Percentiles rank a stretch among this genome's conserved stretches.
These are phyloP conservation scores for Syrista parreyssii DNA, from an alignment of 2,888 invertebrate genomes.

Conservation along the genomic window DNA sequence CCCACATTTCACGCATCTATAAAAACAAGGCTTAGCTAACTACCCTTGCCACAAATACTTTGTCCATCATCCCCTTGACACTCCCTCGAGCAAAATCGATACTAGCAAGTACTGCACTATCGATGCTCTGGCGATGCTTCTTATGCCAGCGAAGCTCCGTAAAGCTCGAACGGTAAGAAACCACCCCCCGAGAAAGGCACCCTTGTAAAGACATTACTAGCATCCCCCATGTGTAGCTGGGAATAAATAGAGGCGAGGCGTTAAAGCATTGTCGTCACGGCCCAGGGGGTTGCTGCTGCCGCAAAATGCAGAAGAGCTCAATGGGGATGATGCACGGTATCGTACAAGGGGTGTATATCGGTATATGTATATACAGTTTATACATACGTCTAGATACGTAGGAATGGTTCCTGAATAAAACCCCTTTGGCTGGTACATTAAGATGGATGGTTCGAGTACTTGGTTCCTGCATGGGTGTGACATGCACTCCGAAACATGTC, in stretches of 20 bases:
- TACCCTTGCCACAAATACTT: not conserved
- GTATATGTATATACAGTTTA: not conserved
- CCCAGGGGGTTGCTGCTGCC: not conserved
- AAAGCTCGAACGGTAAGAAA: not conserved
- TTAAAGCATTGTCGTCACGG: not conserved
- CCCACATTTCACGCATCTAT: not conserved
- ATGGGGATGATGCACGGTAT: constrained; percentile 1
- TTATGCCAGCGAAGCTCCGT: not conserved
- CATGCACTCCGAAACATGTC: constrained; percentile 21
- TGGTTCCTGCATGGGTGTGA: constrained; percentile 13
- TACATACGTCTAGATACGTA: constrained; percentile 6
- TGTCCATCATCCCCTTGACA: not conserved
- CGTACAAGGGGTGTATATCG: not conserved
- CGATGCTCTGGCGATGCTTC: not conserved
- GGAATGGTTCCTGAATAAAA: constrained; percentile 46
- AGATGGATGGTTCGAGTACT: constrained; percentile 48
- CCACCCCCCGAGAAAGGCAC: not conserved
- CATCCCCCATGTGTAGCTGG: not conserved
- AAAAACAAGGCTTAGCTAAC: not conserved
- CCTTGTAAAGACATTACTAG: not conserved
- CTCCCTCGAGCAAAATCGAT: not conserved
- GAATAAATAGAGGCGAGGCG: not conserved
- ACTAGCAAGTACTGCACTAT: not conserved
- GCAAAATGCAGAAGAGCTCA: not conserved
- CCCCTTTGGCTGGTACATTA: constrained; percentile 38